Evolutionary conservation across 2,113 vertebrate species (phyloP).

Genomic region (Amphilophus citrinellus): DNA sequence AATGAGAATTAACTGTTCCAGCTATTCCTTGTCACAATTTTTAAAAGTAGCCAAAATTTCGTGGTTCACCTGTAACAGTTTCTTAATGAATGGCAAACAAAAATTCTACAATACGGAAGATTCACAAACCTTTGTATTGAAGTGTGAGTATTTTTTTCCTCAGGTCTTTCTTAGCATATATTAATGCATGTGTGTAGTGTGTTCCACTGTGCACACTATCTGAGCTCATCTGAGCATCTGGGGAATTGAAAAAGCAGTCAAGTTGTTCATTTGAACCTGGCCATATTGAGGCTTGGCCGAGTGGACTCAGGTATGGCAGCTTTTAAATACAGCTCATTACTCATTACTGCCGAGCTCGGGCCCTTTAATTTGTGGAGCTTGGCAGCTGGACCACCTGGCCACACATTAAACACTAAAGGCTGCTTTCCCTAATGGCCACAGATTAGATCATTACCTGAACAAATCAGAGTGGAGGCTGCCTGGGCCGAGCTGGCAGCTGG

Average conservation of each 20-base stretch:
- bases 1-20: background rate
- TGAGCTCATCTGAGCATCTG: conserved; percentile 43
- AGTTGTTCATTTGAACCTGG: conserved; percentile 69
- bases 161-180: background rate
- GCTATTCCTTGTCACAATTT: background rate
- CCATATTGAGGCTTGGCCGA: conserved; percentile 68
- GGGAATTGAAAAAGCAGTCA: conserved; percentile 67
- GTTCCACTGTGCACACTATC: background rate
- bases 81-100: background rate
- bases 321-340: conserved; percentile 79
- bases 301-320: conserved; percentile 69
- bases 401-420: conserved; percentile 78
- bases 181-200: background rate
- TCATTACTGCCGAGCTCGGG: conserved; percentile 64
- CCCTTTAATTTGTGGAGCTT: conserved; percentile 74
- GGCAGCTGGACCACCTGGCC: conserved; percentile 81
- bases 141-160: background rate
- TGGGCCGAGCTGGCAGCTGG: conserved; percentile 46
- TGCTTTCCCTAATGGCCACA: conserved; percentile 73
- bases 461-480: conserved; percentile 63
- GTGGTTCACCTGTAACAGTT: background rate
- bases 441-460: conserved; percentile 81
- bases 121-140: background rate
- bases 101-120: background rate
- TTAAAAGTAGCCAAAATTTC: background rate